phyloP scores from a whole-genome alignment of 2,113 vertebrate genomes.

The Protomyctophum bolini region DNA sequence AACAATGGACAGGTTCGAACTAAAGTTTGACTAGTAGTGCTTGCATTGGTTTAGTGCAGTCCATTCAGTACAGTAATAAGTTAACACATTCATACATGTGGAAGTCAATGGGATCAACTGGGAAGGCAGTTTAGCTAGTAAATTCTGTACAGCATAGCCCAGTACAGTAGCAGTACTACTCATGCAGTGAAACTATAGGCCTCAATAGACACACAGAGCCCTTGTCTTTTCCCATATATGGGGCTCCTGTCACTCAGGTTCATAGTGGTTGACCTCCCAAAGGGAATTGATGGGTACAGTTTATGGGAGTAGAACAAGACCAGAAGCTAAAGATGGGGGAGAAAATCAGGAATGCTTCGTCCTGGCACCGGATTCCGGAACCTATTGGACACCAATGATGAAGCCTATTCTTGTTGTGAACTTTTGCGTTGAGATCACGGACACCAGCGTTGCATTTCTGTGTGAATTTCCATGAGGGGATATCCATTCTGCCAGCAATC shows the following conservation, averaged over 20 bases:
- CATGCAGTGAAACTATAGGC: neutral
- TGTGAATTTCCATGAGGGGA: constrained; percentile 54
- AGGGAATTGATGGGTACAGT: constrained; percentile 25
- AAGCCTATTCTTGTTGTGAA: constrained; percentile 30
- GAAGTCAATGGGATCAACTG: too few species aligned
- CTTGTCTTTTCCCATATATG: constrained; percentile 53
- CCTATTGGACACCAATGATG: constrained; percentile 9
- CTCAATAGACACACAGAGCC: neutral
- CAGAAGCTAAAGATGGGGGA: constrained; percentile 18
- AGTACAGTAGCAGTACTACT: neutral
- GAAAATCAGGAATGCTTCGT: constrained; percentile 44
- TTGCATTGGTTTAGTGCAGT: too few species aligned
- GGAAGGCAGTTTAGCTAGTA: too few species aligned
- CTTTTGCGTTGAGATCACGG: constrained; percentile 13
- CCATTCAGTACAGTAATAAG: too few species aligned
- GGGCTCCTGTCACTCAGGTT: constrained; percentile 26
- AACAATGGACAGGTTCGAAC: too few species aligned
- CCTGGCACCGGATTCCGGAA: constrained; percentile 25
- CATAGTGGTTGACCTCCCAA: constrained; percentile 37
- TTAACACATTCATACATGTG: too few species aligned
- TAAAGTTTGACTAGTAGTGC: too few species aligned
- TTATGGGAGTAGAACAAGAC: constrained; percentile 38
- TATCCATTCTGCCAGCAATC: constrained; percentile 29
- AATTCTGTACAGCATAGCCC: too few species aligned
- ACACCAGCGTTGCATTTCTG: constrained; percentile 1